These are phyloP conservation scores for Cheumatopsyche charites DNA, from an alignment of 1,140 invertebrate species.

Conservation along the genomic window DNA sequence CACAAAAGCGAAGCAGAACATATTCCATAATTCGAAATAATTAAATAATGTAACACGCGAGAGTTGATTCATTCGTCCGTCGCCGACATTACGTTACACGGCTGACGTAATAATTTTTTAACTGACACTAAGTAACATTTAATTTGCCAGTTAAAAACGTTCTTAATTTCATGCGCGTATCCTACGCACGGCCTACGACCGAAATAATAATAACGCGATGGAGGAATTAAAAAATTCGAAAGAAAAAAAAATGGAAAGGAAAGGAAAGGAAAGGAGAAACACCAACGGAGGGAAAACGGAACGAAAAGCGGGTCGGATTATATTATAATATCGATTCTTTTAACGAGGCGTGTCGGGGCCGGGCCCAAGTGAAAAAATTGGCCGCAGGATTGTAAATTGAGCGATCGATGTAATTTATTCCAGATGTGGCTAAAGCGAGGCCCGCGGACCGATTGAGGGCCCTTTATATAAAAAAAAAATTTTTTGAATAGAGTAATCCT, in stretches of 20 bases:
- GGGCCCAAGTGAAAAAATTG: not conserved
- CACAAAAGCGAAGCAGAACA: constrained; percentile 1
- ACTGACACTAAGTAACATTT: constrained; percentile 27
- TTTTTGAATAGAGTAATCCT: too few relatives aligned
- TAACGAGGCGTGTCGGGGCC: too few relatives aligned
- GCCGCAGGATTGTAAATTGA: too few relatives aligned
- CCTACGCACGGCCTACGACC: not conserved
- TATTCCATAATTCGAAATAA: constrained; percentile 23
- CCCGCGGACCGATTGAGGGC: too few relatives aligned
- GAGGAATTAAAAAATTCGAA: not conserved
- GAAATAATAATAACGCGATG: not conserved
- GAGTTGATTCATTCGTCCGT: constrained; percentile 22
- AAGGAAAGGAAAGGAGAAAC: too few relatives aligned
- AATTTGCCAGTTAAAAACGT: constrained; percentile 28
- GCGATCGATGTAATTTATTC: too few relatives aligned
- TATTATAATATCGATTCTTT: too few relatives aligned
- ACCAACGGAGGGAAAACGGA: not conserved
- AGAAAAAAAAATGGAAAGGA: not conserved
- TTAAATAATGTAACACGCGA: constrained; percentile 28
- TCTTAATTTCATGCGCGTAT: constrained; percentile 18
- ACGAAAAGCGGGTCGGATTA: not conserved
- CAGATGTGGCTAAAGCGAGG: not conserved
- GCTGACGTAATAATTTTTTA: constrained; percentile 26
- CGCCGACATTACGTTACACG: constrained; percentile 9
- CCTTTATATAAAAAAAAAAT: too few relatives aligned